Evolutionary conservation across 2,888 invertebrate species (phyloP), one percentile per base, ranked within the genome.

Genomic region (Hartigia nigra): DNA sequence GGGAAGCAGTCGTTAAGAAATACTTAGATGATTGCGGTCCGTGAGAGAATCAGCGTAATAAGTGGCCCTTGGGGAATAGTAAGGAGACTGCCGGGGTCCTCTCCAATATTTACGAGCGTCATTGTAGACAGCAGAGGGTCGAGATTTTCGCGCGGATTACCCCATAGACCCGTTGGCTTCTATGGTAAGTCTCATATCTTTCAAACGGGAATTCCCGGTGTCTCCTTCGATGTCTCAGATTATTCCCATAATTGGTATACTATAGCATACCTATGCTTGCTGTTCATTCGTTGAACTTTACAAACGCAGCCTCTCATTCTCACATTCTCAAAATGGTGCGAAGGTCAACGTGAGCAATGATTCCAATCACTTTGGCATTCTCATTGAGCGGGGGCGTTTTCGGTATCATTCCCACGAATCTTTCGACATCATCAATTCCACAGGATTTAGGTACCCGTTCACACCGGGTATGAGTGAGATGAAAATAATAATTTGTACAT

Each of bases 31-130:
- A 91, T 90, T 90, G 90, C 86, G 85, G 85, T 84, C 83, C 81
- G 85, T 84, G 85, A 87, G 88, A 88, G 90, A 90, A 88, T 89
- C 88, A 85, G 86, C 83, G 88, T 89, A 91, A 91, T 91, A 90
- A 90, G 89, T 86, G 87, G 86, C 86, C 91, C 89, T 84, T 77
- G 76, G 90, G 89, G 91, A 89, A 87, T 82, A 84, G 85, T 85
- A 86, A 85, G 84, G 84, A 88, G 86, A 85, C 84, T 83, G 82
- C 80, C 80, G 79, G 82, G 78, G 82, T 85, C 84, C 86, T 86
- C 86, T 88, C 86, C 84, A 86, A 89, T 90, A 91, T 91, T 90
- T 90, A 91, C 88, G 91, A 91, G 87, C 86, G 83, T 88, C 87
- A 87, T 88, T 84, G 86, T 81, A 85, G 86, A 84, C 85, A 82